Base-by-base conservation (phyloP, 1,140 invertebrate genomes). In the Bombus superbus region DNA sequence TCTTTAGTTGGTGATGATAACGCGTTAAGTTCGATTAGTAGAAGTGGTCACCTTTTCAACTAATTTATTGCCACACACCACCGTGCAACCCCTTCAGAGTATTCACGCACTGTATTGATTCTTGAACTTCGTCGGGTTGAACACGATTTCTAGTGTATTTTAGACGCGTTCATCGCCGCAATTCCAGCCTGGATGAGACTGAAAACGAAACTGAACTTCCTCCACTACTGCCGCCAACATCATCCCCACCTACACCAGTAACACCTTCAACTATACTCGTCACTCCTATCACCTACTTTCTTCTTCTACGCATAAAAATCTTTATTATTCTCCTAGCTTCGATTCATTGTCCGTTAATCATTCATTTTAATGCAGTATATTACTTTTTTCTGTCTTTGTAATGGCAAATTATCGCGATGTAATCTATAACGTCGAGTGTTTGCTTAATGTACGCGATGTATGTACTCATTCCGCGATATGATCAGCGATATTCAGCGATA, bases 131-230 rank as follows among this genome's bases (percentile, higher is more conserved):
- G 57, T n/a, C 15, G 13, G 47, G 71, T 38, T 42, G 22, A 44
- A 38, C 40, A n/a, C n/a, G 66, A 57, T 47, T 77, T 11, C 40
- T 25, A 40, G 25, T 5, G 38, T 10, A 73, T 40, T 53, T 74
- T 35, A 57, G 35, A 8, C 59, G 32, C 76, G 42, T 38, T 85
- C 74, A 82, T 80, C 71, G 59, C 80, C 59, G 69, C 35, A 64
- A 82, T 84, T 87, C 85, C 69, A 87, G 57, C 53, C 57, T 62
- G 83, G 83, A 87, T 72, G 80, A 87, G 64, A 53, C 77, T 85
- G 66, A 47, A 68, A 87, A 64, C 71, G 80, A 86, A 59, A 91
- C 90, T 91, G 81, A 91, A 69, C 44, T 38, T 71, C 71, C 73
- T 73, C 79, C 32, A 76, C 81, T 28, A 32, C 47, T 80, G 18